Evolutionary conservation across 2,797 vertebrate genomes (phyloP).

Genomic region (Percopsis omiscomaycus): DNA sequence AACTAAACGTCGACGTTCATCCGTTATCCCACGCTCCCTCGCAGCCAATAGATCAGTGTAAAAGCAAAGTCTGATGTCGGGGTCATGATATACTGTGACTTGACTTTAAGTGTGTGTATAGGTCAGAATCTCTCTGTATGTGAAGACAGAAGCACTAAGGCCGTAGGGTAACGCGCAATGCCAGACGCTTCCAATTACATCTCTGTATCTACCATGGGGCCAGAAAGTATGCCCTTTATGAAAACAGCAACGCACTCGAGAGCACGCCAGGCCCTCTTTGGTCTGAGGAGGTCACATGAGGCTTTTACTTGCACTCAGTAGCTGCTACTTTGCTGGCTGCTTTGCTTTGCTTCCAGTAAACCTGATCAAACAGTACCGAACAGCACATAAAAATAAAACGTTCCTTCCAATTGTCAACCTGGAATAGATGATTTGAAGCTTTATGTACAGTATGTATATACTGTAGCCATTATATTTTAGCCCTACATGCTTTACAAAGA

Average conservation of each 20-base stretch:
- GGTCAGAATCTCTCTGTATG: conserved; percentile 65
- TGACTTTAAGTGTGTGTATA: conserved; percentile 59
- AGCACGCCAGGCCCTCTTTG: conserved; percentile 29
- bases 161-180: conserved; percentile 55
- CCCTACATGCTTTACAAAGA: no score
- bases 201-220: conserved; percentile 45
- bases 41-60: conserved; percentile 67
- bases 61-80: conserved; percentile 51
- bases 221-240: conserved; percentile 47
- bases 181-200: conserved; percentile 75
- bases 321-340: background rate
- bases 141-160: conserved; percentile 71
- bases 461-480: no score
- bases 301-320: background rate
- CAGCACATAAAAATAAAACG: no score
- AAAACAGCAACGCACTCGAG: conserved; percentile 35
- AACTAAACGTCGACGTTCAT: conserved; percentile 38
- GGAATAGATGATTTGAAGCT: no score
- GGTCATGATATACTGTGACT: conserved; percentile 66
- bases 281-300: background rate
- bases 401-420: no score
- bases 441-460: no score
- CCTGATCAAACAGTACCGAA: no score
- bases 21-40: conserved; percentile 65
- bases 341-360: background rate